These are phyloP conservation scores for Poeciliopsis turrubarensis DNA, from an alignment of 2,113 vertebrate species.

Conservation along the genomic window DNA sequence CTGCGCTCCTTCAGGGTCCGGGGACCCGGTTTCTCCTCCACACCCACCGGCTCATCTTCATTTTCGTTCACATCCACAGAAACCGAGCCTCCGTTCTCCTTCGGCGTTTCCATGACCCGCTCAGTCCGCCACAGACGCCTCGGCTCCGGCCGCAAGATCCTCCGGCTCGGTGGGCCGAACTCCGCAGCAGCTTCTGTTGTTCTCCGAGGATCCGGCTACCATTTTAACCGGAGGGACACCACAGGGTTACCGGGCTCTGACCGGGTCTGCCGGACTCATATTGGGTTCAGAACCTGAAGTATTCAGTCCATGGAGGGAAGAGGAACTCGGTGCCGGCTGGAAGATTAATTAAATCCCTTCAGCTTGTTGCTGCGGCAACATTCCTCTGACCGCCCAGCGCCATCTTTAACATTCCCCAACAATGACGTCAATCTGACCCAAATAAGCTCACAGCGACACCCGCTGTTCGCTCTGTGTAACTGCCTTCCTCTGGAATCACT, in stretches of 20 bases:
- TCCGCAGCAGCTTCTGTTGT: slow-evolving; percentile 64
- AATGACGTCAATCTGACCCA: slow-evolving; percentile 67
- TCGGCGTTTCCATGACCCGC: slow-evolving; percentile 67
- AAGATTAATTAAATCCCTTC: slow-evolving; percentile 47
- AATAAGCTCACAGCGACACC: slow-evolving; percentile 29
- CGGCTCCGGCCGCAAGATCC: slow-evolving; percentile 38
- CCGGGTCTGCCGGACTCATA: background rate
- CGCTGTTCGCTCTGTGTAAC: slow-evolving; percentile 9
- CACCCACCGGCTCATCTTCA: slow-evolving; percentile 34
- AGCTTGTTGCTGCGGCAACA: slow-evolving; percentile 45
- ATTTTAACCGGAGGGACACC: slow-evolving; percentile 58
- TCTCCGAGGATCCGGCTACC: slow-evolving; percentile 64
- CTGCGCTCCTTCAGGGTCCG: slow-evolving; percentile 35
- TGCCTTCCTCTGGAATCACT: background rate
- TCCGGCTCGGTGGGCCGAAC: slow-evolving; percentile 55
- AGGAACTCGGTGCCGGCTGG: background rate
- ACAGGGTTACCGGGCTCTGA: slow-evolving; percentile 18
- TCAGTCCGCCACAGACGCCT: slow-evolving; percentile 52
- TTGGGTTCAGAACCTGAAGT: no score
- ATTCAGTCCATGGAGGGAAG: background rate
- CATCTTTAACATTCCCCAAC: slow-evolving; percentile 79
- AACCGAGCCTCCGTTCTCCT: slow-evolving; percentile 50
- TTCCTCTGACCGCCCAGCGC: slow-evolving; percentile 58
- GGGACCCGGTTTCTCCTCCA: slow-evolving; percentile 5
- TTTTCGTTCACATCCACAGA: slow-evolving; percentile 73